Base-by-base conservation (phyloP, 2,113 vertebrate genomes). In the Neolamprologus hecqui region DNA sequence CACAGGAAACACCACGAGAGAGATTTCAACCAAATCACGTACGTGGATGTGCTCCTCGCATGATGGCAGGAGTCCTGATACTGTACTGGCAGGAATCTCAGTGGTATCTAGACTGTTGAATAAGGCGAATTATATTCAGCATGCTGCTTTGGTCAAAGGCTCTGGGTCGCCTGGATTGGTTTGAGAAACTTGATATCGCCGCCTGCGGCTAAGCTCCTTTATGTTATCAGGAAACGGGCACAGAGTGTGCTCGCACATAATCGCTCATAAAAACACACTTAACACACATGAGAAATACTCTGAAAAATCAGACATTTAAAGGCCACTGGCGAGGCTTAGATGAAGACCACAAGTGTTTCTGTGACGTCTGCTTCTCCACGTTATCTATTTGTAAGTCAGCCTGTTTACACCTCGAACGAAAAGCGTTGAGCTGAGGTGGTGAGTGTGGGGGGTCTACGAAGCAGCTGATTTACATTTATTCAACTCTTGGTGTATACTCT, bases 41-140 rank as follows among this genome's bases (percentile, higher is more conserved):
- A 37, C 31, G 75, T 49, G 11, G 58, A 85, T 82, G 80, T 49
- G 49, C 77, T 37, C 42, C 47, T 81, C 47, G 70, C 83, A 79
- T 83, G 37, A 77, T 53, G 15, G 35, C 73, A 47, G 79, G 68
- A 11, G 54, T 70, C 23, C 47, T 54, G 14, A 17, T 33, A 11
- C 60, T 9, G 40, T 6, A 5, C 84, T 19, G 51, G 51, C 73
- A 79, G 65, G 88, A 79, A 28, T 23, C 92, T 80, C 92, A 81
- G 92, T 53, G 86, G 88, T 47, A 13, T 42, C 40, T 65, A 23
- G n/a, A 60, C n/a, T 13, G 28, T 88, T 81, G 84, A 86, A 86
- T 84, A 84, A 90, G 79, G 26, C 3, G 31, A 88, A 94, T 93
- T 53, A 88, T 84, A 92, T 93, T 93, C 89, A 87, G 63, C 26